Base-by-base conservation (phyloP, 2,888 invertebrate species). In the Agrochola lychnidis region DNA sequence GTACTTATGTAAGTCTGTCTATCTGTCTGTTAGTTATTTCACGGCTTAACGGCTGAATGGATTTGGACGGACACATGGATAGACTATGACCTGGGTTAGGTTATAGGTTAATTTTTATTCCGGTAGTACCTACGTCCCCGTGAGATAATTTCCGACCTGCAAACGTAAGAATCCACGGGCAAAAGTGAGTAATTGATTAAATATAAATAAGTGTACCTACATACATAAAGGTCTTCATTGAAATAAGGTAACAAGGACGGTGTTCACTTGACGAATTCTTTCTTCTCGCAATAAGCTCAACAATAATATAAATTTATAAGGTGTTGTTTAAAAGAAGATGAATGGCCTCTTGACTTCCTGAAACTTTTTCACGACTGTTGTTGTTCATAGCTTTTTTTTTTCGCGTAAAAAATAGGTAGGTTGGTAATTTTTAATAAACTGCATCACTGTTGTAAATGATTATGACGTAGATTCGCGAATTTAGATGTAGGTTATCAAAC, bases 291-390 rank as follows among this genome's bases (percentile, higher is more conserved):
- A 70, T 25, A 36, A 36, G 12, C 36, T 51, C 5, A 66, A 70
- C 53, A 77, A 70, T 61, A 57, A 69, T 83, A 76, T 36, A 4
- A 36, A 36, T 82, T 82, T 76, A 76, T 69, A 62, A 73, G n/a
- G 66, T 57, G 79, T 63, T 83, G 51, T 83, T 83, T 67, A 57
- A 83, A 79, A 57, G 5, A 70, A 83, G 30, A 79, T 70, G 22
- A 83, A 83, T 68, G 14, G 72, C 59, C 45, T 12, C 51, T 30
- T 67, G 70, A 59, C 79, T 83, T 73, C 66, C 66, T 83, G 51
- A 68, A 70, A 70, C 45, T 79, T 83, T 78, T 70, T 53, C 51
- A 53, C 45, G 36, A 25, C 51, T 30, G 51, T 56, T 79, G 19
- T 57, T 70, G n/a, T 30, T 69, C 7, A 40, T 14, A 12, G 22